These are phyloP conservation scores for Montipora efflorescens DNA, from an alignment of 64 coral and sea anemone genomes.

Conservation along the genomic window DNA sequence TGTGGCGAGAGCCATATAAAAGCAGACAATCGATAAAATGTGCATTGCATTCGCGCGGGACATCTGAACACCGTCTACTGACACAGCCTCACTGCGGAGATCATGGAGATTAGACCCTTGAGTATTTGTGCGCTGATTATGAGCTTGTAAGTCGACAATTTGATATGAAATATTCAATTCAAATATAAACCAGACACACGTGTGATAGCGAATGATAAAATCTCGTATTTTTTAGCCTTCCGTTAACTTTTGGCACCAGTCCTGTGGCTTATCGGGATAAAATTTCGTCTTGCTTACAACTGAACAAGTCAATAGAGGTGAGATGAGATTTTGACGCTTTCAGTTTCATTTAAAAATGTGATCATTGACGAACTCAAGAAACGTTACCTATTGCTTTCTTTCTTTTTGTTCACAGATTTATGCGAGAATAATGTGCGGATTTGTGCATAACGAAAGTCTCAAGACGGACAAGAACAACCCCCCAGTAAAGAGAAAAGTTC, in stretches of 20 bases:
- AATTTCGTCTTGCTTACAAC: background rate
- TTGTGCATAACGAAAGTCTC: background rate
- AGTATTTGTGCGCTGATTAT: constrained; percentile 20
- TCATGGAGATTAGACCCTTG: constrained; percentile 8
- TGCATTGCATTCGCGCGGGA: background rate
- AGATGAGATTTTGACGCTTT: background rate
- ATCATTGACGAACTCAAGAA: background rate
- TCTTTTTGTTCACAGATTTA: background rate
- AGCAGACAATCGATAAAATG: constrained; percentile 7
- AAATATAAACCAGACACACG: constrained; percentile 18
- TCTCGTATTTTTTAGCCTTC: constrained; percentile 47
- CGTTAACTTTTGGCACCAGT: constrained; percentile 10
- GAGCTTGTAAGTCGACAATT: constrained; percentile 54
- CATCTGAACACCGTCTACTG: constrained; percentile 1
- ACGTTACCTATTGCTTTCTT: background rate
- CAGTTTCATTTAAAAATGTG: background rate
- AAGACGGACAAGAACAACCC: constrained; percentile 1
- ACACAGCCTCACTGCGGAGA: background rate
- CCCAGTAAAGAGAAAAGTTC: constrained; percentile 17
- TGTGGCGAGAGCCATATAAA: constrained; percentile 12
- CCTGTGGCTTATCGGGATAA: background rate
- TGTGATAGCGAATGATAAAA: constrained; percentile 28
- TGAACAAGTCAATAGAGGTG: constrained; percentile 24
- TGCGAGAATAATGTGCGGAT: background rate
- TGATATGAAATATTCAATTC: background rate